Evolutionary conservation across 2,888 invertebrate genomes (phyloP).

Genomic region (Noctuana brunneofusca): DNA sequence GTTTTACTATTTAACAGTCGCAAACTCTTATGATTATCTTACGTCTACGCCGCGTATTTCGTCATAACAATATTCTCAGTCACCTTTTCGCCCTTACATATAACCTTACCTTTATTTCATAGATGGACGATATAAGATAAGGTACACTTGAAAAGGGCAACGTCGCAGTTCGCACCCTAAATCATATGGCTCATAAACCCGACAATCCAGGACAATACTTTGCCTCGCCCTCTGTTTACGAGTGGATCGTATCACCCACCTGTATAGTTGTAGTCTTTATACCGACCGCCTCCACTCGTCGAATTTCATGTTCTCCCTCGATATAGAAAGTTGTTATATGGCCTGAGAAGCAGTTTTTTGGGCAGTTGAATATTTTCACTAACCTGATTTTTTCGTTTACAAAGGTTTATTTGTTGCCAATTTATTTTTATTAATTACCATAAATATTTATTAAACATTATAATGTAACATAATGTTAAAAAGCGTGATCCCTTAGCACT

Average conservation of each 20-base stretch:
- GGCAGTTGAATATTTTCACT: constrained; percentile 12
- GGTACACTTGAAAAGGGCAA: constrained; percentile 62
- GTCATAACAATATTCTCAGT: too few relatives aligned
- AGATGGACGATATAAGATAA: neutral
- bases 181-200: constrained; percentile 65
- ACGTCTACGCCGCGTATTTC: too few relatives aligned
- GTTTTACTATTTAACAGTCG: too few relatives aligned
- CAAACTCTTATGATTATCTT: too few relatives aligned
- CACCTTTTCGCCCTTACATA: too few relatives aligned
- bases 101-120: too few relatives aligned
- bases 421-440: too few relatives aligned
- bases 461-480: neutral
- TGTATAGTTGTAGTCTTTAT: constrained; percentile 44
- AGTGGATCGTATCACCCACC: constrained; percentile 48
- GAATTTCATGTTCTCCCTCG: constrained; percentile 10
- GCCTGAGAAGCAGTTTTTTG: constrained; percentile 18
- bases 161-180: constrained; percentile 49
- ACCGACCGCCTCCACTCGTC: constrained; percentile 7
- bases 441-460: too few relatives aligned
- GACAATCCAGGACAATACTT: constrained; percentile 63
- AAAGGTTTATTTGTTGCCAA: neutral
- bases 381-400: neutral
- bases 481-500: too few relatives aligned
- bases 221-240: constrained; percentile 57
- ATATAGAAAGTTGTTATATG: constrained; percentile 21